Evolutionary conservation across 2,797 vertebrate genomes (phyloP).

Genomic region (Esox lucius): DNA sequence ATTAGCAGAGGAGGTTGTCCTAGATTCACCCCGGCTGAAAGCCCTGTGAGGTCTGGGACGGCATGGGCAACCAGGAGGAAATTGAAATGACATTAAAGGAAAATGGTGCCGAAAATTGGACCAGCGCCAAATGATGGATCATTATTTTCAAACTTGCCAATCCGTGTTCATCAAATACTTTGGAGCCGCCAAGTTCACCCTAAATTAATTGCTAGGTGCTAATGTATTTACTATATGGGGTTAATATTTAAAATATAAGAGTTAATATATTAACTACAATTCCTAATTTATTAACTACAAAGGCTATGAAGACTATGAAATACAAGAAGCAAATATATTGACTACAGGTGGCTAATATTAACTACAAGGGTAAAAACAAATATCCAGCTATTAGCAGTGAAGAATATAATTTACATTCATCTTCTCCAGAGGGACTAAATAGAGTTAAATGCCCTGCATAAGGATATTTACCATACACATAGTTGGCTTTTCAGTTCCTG

Average conservation of each 20-base stretch:
- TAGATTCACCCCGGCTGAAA: constrained; percentile 36
- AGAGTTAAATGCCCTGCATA: too few relatives aligned
- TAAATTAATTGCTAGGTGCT: background rate
- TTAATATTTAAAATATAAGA: too few relatives aligned
- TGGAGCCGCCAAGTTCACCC: background rate
- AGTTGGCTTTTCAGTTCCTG: too few relatives aligned
- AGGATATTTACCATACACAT: too few relatives aligned
- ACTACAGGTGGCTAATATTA: background rate
- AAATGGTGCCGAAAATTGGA: background rate
- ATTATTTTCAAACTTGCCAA: background rate
- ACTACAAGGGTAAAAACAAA: background rate
- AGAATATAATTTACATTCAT: background rate
- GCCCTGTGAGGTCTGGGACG: background rate
- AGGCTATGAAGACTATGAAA: too few relatives aligned
- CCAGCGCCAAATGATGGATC: background rate
- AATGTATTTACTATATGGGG: background rate
- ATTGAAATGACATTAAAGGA: background rate
- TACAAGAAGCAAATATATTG: too few relatives aligned
- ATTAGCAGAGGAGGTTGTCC: constrained; percentile 55
- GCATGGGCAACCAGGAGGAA: background rate
- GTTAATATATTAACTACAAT: too few relatives aligned
- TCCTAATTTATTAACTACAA: too few relatives aligned
- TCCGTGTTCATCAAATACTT: background rate
- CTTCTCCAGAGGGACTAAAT: too few relatives aligned
- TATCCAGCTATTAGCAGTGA: background rate